Base-by-base conservation (phyloP, 2,797 vertebrate genomes). In the Crocodylus rhombifer region DNA sequence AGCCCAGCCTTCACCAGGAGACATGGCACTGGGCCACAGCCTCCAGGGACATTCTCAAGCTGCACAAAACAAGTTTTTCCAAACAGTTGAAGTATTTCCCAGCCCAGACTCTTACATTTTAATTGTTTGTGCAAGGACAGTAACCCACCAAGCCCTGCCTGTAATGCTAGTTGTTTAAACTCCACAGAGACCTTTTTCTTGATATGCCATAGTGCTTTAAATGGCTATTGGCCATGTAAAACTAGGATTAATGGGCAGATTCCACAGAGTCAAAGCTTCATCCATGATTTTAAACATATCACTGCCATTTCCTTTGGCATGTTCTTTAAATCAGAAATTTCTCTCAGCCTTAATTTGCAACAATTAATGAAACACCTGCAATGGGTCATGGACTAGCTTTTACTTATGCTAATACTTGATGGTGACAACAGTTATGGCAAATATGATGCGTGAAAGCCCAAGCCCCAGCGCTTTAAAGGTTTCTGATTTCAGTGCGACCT, bases 21-120 rank as follows among this genome's bases (percentile, higher is more conserved):
- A 86, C 93, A 95, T 95, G 95, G 93, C 95, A 95, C 74, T 28
- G 95, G 93, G 94, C 97, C 96, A 96, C 95, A 95, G 96, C 96
- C 96, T 95, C 96, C 94, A 91, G 96, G 96, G 96, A 97, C 93
- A 91, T 91, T 96, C 94, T 95, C 95, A 96, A 97, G 95, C 95
- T 94, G 92, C 94, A 89, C 94, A 95, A 96, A 97, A 95, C 92
- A 97, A 96, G 96, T 97, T 93, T 95, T 96, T 94, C 95, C 95
- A 96, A 96, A 95, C 96, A 97, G 95, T 93, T 89, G 81, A 96
- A 96, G 96, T 95, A 96, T 96, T 96, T 97, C 96, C 87, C 92
- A 95, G 95, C 95, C 94, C 95, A 95, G 94, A 95, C 92, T 95
- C 96, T 96, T 92, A 94, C 91, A 96, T 96, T 94, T 92, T 95